Conservation (phyloP, 64 coral and sea anemone genomes). For the Stylophora pistillata region DNA sequence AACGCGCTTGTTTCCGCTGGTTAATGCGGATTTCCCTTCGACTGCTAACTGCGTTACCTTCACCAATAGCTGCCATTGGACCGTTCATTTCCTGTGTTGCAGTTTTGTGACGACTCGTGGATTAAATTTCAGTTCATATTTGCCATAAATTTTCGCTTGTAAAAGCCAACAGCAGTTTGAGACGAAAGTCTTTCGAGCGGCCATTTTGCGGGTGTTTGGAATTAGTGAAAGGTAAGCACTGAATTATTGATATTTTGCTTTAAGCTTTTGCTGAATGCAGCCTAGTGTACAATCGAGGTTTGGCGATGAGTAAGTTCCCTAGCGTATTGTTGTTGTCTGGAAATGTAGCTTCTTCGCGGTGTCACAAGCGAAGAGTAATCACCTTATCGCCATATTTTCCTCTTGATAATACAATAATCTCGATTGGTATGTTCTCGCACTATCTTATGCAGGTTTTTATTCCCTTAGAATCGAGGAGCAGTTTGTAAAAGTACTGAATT, state of each 20-base stretch:
- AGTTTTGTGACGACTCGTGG: not conserved
- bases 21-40: not conserved
- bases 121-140: not conserved
- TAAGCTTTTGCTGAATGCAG: not conserved
- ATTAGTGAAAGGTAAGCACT: not conserved
- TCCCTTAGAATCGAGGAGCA: too few relatives aligned
- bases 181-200: not conserved
- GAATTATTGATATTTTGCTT: not conserved
- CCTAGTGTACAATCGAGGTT: too few relatives aligned
- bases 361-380: too few relatives aligned
- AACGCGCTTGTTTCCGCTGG: not conserved
- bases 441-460: too few relatives aligned
- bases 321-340: too few relatives aligned
- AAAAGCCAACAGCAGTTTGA: too few relatives aligned
- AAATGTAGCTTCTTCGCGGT: too few relatives aligned
- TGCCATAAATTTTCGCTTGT: not conserved
- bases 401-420: too few relatives aligned
- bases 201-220: not conserved
- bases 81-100: not conserved
- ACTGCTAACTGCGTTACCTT: not conserved
- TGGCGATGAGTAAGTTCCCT: too few relatives aligned
- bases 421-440: too few relatives aligned
- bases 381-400: too few relatives aligned
- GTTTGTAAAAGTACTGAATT: too few relatives aligned
- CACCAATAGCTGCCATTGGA: not conserved